Base-by-base conservation (phyloP, 2,113 vertebrate genomes). In the Alligator mississippiensis region DNA sequence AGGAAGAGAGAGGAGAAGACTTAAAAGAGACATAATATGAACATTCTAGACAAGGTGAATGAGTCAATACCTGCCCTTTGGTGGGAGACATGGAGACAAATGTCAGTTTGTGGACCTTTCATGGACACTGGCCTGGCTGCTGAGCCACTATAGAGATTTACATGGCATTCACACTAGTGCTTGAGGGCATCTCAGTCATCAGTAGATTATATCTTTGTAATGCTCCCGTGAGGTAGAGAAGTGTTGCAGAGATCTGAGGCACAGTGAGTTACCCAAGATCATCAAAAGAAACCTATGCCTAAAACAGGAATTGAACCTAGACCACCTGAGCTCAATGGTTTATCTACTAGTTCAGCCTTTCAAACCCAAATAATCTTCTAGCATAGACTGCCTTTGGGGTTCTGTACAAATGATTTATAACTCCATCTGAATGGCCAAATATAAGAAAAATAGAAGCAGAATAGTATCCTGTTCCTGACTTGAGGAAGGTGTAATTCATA, bases 371-470 rank as follows among this genome's bases (percentile, higher is more conserved):
- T 10, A 38, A 21, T 34, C 68, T 72, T 11, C 9, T 4, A 21
- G 9, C 21, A 34, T 34, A 22, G 30, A 38, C 5, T n/a, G n/a
- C 18, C 19, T 72, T n/a, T 38, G 60, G 59, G 80, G 87, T 88
- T 93, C 93, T 87, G 79, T 64, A 84, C 89, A 87, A 83, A 90
- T 93, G 66, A 90, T 92, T 95, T 90, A 58, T 80, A 70, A 47
- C 81, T 85, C 91, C 66, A 94, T 89, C 47, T 47, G 82, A 87
- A 63, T 0, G 55, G 89, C 90, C 85, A 97, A 95, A 94, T 76
- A 85, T 80, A 91, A 87, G 77, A 96, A 90, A 93, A 95, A 96
- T 92, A 95, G 90, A 93, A 92, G 84, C 91, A 80, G 59, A 90
- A 59, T 76, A 25, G 57, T 61, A 85, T 80, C 94, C 91, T 74